phyloP scores from a whole-genome alignment of 2,797 vertebrate species.

The Sebastiscus tertius region DNA sequence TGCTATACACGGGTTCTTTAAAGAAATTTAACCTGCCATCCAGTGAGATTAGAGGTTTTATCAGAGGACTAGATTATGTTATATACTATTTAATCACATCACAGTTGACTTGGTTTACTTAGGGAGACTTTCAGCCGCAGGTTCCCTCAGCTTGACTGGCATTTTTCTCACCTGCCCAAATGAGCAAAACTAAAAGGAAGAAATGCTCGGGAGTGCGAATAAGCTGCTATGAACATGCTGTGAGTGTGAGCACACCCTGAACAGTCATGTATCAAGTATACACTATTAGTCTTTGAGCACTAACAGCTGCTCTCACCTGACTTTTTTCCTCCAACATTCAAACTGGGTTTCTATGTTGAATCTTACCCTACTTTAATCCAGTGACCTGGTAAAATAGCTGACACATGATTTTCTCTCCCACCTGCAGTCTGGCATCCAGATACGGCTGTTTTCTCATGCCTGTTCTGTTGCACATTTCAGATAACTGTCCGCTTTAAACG shows the following conservation, averaged over 20 bases:
- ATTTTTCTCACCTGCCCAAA: slow-evolving; percentile 28
- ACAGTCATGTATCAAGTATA: slow-evolving; percentile 18
- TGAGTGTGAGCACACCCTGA: slow-evolving; percentile 11
- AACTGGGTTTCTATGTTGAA: slow-evolving; percentile 11
- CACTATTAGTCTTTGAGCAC: slow-evolving; percentile 22
- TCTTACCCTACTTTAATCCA: slow-evolving; percentile 9
- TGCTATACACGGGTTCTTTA: not conserved
- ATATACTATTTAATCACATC: not conserved
- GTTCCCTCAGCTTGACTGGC: not conserved
- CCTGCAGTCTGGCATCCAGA: slow-evolving; percentile 37
- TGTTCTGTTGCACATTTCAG: slow-evolving; percentile 45
- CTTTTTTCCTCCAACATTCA: slow-evolving; percentile 4
- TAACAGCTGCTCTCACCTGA: slow-evolving; percentile 38
- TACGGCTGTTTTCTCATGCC: slow-evolving; percentile 12
- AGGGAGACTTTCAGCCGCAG: not conserved
- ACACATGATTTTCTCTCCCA: slow-evolving; percentile 35
- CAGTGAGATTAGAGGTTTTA: not conserved
- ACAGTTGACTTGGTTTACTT: not conserved
- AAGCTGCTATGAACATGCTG: slow-evolving; percentile 25
- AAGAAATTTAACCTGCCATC: not conserved
- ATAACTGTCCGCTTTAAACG: slow-evolving; percentile 33
- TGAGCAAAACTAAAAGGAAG: slow-evolving; percentile 18
- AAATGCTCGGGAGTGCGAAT: slow-evolving; percentile 29
- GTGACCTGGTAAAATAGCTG: slow-evolving; percentile 36
- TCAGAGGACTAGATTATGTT: not conserved